A percentile compares a stretch with the other conserved stretches of the same genome.
phyloP scores from a whole-genome alignment of 2,888 invertebrate genomes.

The Xylophagus ater region DNA sequence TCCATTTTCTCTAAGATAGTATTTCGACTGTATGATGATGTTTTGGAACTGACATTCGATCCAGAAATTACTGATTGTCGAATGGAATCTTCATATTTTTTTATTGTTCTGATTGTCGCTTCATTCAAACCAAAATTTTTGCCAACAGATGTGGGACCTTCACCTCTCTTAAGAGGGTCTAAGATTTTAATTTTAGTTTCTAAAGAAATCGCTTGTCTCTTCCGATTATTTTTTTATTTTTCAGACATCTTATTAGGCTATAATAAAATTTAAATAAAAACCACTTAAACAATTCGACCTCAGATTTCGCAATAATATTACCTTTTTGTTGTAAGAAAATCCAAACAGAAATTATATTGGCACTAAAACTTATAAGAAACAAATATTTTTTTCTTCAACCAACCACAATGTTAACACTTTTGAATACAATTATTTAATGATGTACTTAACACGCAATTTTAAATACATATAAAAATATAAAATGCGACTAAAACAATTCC shows the following conservation, averaged over 20 bases:
- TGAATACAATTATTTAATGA: too few species aligned
- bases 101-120: conserved; percentile 18
- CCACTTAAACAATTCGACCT: too few species aligned
- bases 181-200: conserved; percentile 2
- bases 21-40: conserved; percentile 10
- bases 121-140: conserved; percentile 17
- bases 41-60: conserved; percentile 10
- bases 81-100: conserved; percentile 10
- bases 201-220: conserved; percentile 7
- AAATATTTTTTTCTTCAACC: too few species aligned
- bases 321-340: not conserved
- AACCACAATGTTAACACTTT: too few species aligned
- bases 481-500: too few species aligned
- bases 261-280: conserved; percentile 1
- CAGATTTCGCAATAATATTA: too few species aligned
- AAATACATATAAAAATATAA: too few species aligned
- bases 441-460: too few species aligned
- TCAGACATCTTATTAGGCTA: conserved; percentile 6
- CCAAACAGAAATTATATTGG: conserved; percentile 1
- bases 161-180: conserved; percentile 4
- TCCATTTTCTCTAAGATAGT: conserved; percentile 7
- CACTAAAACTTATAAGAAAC: too few species aligned
- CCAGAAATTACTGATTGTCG: conserved; percentile 11
- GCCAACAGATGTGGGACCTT: conserved; percentile 18
- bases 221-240: conserved; percentile 3